These are phyloP conservation scores for Chlamydotis undulata DNA, from an alignment of 2,113 vertebrate genomes.

Conservation along the genomic window DNA sequence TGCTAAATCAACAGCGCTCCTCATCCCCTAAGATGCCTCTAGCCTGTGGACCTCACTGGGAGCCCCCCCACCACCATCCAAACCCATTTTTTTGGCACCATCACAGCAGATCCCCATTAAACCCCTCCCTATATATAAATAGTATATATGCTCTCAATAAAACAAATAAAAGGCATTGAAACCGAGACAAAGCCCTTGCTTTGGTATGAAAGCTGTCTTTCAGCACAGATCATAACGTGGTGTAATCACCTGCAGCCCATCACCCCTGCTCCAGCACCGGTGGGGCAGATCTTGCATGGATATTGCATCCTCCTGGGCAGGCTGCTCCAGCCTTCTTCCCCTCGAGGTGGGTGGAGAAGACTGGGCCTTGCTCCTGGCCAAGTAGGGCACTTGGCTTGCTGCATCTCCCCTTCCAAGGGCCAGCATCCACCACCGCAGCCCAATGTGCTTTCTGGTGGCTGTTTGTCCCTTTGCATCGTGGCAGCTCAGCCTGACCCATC, in stretches of 20 bases:
- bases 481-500: background rate
- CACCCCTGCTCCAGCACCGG: fast-evolving
- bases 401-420: background rate
- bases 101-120: background rate
- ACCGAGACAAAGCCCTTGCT: background rate
- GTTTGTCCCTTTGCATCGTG: background rate
- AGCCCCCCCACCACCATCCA: background rate
- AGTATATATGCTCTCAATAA: background rate
- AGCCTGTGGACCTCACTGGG: background rate
- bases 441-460: background rate
- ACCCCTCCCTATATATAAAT: background rate
- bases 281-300: fast-evolving
- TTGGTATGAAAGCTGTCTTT: background rate
- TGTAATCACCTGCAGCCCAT: background rate
- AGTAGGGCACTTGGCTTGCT: background rate
- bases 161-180: background rate
- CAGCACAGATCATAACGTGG: fast-evolving
- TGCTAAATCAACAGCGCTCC: background rate
- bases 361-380: background rate
- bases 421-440: fast-evolving
- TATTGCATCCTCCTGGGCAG: background rate
- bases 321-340: background rate
- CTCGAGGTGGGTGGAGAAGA: background rate
- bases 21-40: background rate
- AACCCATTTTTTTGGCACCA: fast-evolving